Percentiles rank a stretch among this genome's conserved stretches.
Conservation (phyloP, 2,113 vertebrate species). For the Daboia siamensis region DNA sequence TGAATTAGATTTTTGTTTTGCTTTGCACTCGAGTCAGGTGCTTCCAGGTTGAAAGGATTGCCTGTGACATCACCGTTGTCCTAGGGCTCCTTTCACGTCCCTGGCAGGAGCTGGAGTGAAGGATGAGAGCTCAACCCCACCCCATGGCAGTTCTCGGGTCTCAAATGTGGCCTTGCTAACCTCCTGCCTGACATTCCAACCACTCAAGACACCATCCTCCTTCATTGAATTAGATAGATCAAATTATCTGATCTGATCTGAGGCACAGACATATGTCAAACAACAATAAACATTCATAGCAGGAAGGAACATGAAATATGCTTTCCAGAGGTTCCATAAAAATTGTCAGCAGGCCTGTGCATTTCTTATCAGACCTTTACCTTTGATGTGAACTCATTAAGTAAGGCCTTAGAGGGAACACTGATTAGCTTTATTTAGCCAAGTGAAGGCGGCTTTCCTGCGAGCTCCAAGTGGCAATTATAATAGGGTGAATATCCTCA, state of each 20-base stretch:
- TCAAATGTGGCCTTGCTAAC: background rate
- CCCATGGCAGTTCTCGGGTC: background rate
- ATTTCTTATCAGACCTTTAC: background rate
- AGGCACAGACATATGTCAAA: background rate
- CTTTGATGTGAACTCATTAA: background rate
- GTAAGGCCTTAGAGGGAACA: rapidly evolving
- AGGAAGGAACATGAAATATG: background rate
- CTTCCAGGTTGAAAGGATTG: too few species aligned
- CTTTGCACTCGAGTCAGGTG: too few species aligned
- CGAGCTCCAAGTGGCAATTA: background rate
- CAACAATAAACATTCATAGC: background rate
- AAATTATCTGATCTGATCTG: background rate
- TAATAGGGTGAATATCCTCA: rapidly evolving
- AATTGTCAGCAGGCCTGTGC: background rate
- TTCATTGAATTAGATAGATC: background rate
- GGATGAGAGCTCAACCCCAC: too few species aligned
- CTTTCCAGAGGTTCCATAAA: background rate
- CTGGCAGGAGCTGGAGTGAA: too few species aligned
- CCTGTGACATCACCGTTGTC: too few species aligned
- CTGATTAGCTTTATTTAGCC: background rate
- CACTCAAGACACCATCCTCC: background rate
- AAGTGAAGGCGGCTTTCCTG: background rate
- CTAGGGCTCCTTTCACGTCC: too few species aligned
- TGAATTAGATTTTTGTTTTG: background rate
- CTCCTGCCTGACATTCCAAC: background rate